A percentile compares a stretch with the other conserved stretches of the same genome.
These are phyloP conservation scores for Hyles euphorbiae DNA, from an alignment of 1,140 invertebrate genomes.

Conservation along the genomic window DNA sequence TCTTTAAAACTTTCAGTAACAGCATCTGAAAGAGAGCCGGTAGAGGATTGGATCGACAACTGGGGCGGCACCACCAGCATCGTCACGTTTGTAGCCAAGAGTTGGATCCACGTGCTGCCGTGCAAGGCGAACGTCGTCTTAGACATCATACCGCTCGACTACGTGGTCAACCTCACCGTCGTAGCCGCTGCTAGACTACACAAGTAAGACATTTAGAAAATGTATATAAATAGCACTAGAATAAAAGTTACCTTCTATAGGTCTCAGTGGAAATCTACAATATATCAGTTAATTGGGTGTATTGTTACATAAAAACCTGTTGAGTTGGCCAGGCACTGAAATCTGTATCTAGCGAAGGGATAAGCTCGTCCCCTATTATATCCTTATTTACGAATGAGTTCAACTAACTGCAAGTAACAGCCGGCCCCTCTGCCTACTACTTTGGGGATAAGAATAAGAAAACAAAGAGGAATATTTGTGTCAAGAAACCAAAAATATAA, in stretches of 20 bases:
- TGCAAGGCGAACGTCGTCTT: conserved; percentile 7
- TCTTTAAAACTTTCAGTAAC: conserved; percentile 1
- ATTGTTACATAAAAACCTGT: not conserved
- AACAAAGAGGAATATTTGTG: no score
- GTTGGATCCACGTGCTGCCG: conserved; percentile 18
- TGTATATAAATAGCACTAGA: not conserved
- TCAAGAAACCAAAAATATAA: no score
- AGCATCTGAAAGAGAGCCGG: conserved; percentile 1
- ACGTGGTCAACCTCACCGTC: conserved; percentile 29
- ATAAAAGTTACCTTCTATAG: not conserved
- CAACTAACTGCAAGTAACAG: not conserved
- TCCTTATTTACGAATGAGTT: not conserved
- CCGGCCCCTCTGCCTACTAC: not conserved
- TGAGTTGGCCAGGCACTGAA: not conserved
- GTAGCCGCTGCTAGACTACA: conserved; percentile 24
- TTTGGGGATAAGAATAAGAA: no score
- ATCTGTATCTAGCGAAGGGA: not conserved
- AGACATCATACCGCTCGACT: conserved; percentile 36
- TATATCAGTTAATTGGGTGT: not conserved
- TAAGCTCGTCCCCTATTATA: not conserved
- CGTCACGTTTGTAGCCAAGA: not conserved
- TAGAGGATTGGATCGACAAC: conserved; percentile 3
- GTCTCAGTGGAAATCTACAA: not conserved
- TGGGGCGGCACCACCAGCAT: conserved; percentile 1
- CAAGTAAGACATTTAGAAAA: conserved; percentile 14